A percentile compares a stretch with the other conserved stretches of the same genome.
Evolutionary conservation across 2,113 vertebrate genomes (phyloP).

Genomic region (Labeo rohita): DNA sequence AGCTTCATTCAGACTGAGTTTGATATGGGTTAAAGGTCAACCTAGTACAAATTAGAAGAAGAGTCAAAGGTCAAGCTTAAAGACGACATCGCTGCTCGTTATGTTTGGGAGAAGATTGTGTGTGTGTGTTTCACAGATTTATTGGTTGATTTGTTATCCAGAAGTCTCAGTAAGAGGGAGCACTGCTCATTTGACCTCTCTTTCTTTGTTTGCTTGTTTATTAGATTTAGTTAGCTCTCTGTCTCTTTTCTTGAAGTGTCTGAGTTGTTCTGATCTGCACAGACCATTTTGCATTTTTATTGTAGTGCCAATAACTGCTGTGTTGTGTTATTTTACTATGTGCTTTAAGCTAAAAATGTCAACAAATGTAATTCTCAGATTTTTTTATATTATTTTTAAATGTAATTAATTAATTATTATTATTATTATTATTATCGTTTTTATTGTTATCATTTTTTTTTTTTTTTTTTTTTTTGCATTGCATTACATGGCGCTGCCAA

Average conservation of each 20-base stretch:
- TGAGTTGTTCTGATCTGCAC: background rate
- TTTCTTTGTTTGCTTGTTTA: background rate
- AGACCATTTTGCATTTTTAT: background rate
- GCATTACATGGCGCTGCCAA: background rate
- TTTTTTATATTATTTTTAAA: background rate
- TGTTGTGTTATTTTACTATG: background rate
- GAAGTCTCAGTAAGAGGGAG: background rate
- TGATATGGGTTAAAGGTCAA: conserved; percentile 19
- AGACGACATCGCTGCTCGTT: conserved; percentile 19
- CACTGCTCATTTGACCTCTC: background rate
- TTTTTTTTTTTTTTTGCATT: background rate
- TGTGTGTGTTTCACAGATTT: conserved; percentile 18
- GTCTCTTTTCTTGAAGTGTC: background rate
- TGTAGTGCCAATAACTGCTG: background rate
- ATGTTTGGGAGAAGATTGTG: background rate
- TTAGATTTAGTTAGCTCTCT: background rate
- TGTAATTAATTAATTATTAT: background rate
- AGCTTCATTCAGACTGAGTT: background rate
- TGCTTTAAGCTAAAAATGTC: background rate
- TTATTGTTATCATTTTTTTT: background rate
- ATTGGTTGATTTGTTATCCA: conserved; percentile 10
- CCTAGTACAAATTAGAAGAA: background rate
- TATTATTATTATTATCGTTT: too few relatives aligned
- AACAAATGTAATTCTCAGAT: background rate
- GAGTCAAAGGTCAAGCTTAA: conserved; percentile 21